Evolutionary conservation across 2,113 vertebrate species (phyloP), one percentile per base, ranked within the genome.

Genomic region (Neotoma lepida): DNA sequence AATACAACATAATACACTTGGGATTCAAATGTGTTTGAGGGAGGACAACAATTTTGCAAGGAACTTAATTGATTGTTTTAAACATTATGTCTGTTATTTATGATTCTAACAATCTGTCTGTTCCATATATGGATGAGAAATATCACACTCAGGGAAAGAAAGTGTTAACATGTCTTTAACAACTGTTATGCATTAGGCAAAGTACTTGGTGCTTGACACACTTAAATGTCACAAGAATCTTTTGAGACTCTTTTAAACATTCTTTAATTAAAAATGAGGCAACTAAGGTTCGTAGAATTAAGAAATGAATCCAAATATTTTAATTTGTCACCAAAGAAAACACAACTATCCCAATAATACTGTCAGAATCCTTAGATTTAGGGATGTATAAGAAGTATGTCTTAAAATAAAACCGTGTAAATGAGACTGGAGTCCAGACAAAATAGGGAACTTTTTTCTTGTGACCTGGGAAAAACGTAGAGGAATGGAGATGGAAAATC

Each of bases 401-500:
- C 86, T 95, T 82, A 81, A 54, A 88, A 24, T 86, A 74, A 90
- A 94, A 39, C 22, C 89, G 9, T 18, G 33, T 58, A 14, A 15
- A 88, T 63, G 12, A 30, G 24, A 58, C 68, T 81, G 89, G 71
- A 17, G 56, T 91, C 30, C 35, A 81, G 68, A 93, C 2, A 95
- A 56, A 94, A 93, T 63, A 93, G 26, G 15, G 44, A 33, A 26
- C 6, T 86, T 63, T 85, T 92, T n/a, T 92, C 28, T 77, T 89
- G 49, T 18, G n/a, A 89, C 95, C 74, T 89, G 68, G 39, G 74
- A 90, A 95, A 92, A 54, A 46, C 9, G 30, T 92, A 81, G 66
- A 58, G 51, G 24, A 58, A 90, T 81, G 1, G 61, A 93, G 66
- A 93, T 95, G 35, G 71, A 96, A 97, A 97, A 97, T 90, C 96